phyloP scores from a whole-genome alignment of 2,797 vertebrate genomes.

The Artibeus jamaicensis region DNA sequence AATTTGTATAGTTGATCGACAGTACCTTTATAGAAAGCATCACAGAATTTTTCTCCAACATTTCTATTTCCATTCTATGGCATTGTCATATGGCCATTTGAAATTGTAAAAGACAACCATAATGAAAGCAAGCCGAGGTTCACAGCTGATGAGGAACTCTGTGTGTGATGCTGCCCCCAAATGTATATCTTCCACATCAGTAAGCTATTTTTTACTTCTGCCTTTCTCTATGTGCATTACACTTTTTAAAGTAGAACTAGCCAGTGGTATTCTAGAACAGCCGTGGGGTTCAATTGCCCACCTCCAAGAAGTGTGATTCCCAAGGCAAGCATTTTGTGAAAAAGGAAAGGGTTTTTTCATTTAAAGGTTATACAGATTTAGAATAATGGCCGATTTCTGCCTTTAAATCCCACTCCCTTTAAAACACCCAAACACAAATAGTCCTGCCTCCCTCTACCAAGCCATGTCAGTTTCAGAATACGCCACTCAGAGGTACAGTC shows the following conservation, averaged over 20 bases:
- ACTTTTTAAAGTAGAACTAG: not conserved
- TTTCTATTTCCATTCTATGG: not conserved
- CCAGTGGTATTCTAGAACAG: not conserved
- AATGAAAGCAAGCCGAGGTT: conserved; percentile 50
- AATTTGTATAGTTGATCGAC: not conserved
- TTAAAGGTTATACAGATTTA: not conserved
- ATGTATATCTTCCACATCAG: not conserved
- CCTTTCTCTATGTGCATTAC: not conserved
- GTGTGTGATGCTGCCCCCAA: conserved; percentile 30
- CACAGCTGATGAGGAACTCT: not conserved
- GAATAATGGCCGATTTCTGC: not conserved
- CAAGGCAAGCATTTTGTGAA: not conserved
- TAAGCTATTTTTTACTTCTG: conserved; percentile 32
- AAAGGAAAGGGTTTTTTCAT: not conserved
- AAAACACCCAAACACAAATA: not conserved
- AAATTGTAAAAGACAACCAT: conserved; percentile 43
- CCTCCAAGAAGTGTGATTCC: not conserved
- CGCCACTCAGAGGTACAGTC: not conserved
- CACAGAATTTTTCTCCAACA: not conserved
- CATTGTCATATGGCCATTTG: not conserved
- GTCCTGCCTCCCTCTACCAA: not conserved
- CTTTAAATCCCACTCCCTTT: not conserved
- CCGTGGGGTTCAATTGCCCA: not conserved
- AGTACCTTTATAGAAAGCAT: not conserved
- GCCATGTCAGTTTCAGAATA: not conserved